Base-by-base conservation (phyloP, 1,140 invertebrate genomes). In the Atta texana region DNA sequence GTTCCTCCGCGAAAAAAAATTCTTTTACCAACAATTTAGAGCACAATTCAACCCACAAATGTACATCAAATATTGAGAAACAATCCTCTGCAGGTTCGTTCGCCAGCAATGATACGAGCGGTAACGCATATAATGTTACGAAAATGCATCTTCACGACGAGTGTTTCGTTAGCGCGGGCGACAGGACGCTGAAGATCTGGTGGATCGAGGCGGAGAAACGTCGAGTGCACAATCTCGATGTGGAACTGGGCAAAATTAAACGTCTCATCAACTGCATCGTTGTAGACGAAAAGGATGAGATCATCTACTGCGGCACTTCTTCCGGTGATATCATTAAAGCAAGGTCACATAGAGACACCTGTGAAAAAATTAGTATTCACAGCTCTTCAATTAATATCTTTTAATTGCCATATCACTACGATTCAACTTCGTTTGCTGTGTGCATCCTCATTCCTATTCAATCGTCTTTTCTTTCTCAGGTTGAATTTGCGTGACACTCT, bases 251-350 rank as follows among this genome's bases (percentile, higher is more conserved):
- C 4, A 97, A 97, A 94, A 93, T 98, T 53, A 96, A 97, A 61
- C 95, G 97, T 6, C 95, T 94, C 16, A 96, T 98, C 18, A 96
- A 96, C 16, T 97, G 96, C 69, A 95, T 97, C 39, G 95, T 96
- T 44, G 94, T 97, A 39, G 96, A 97, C 89, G 93, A 95, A 2
- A 96, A 96, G 72, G 98, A 98, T 92, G 95, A 96, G 53, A 96
- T 96, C 82, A 96, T 97, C 34, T 98, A 97, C 92, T 98, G 98
- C 92, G 98, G 98, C 16, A 99, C 98, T 24, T 97, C 97, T 91
- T 98, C 97, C 21, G 97, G 97, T 3, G 97, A 97, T 91, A 96
- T 97, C 12, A 92, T 97, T 39, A 96, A 96, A 92, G 93, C 95
- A 39, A 96, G 92, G 94, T 95, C 89, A 44, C 81, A 59, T 31